A percentile compares a stretch with the other conserved stretches of the same genome.
phyloP scores from a whole-genome alignment of 2,113 vertebrate genomes.

The Oryzias woworae region DNA sequence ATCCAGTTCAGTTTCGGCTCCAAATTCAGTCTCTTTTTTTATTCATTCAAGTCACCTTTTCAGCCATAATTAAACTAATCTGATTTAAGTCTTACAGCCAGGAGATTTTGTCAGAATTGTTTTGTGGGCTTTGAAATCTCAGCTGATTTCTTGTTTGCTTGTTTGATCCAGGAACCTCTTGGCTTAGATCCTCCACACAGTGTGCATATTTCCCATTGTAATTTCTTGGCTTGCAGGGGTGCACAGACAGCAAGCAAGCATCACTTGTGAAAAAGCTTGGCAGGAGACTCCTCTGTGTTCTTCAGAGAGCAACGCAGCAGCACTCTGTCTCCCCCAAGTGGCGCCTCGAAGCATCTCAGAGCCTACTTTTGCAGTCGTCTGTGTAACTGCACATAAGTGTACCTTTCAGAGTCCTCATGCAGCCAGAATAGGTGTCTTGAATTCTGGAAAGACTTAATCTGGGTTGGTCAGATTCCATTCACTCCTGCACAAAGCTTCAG shows the following conservation, averaged over 20 bases:
- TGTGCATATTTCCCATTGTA: constrained; percentile 12
- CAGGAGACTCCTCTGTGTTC: constrained; percentile 22
- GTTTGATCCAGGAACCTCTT: constrained; percentile 10
- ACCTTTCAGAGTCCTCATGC: constrained; percentile 2
- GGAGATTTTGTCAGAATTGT: constrained; percentile 6
- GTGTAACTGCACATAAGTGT: constrained; percentile 2
- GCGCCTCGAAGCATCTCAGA: constrained; percentile 24
- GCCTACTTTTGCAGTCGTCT: background rate
- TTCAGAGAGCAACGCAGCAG: constrained; percentile 51
- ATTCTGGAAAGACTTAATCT: constrained; percentile 31
- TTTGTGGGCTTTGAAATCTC: background rate
- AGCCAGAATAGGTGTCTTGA: background rate
- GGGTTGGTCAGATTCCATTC: constrained; percentile 29
- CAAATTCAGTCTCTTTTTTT: background rate
- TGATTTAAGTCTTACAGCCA: constrained; percentile 7
- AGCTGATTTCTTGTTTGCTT: constrained; percentile 15
- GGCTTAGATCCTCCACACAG: constrained; percentile 13
- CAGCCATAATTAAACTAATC: background rate
- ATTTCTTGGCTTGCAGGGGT: constrained; percentile 18
- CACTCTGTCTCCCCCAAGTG: constrained; percentile 76
- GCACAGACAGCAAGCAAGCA: constrained; percentile 21
- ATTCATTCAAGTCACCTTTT: background rate
- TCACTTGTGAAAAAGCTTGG: constrained; percentile 18
- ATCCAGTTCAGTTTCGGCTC: background rate
- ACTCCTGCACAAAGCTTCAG: constrained; percentile 19